Base-by-base conservation (phyloP, 2,113 vertebrate genomes). In the Pao palembangensis region DNA sequence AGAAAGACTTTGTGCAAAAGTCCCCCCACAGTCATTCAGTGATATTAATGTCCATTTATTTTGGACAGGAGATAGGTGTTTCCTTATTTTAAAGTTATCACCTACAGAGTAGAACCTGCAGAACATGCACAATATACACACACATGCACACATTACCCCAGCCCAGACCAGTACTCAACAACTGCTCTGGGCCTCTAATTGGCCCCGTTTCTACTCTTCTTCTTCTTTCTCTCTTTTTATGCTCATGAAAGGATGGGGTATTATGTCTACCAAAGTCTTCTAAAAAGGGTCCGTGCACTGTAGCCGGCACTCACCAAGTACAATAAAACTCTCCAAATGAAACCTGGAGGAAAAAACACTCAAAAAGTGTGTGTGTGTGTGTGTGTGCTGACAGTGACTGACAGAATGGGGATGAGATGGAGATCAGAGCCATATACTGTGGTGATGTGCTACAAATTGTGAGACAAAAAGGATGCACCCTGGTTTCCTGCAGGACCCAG, bases 161-260 rank as follows among this genome's bases (percentile, higher is more conserved):
- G 34, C 10, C 34, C 50, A 65, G 55, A 25, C 25, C 42, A 34
- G 4, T 59, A 58, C 47, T 80, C 31, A 38, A 53, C 74, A 74
- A 66, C 62, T 47, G 78, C 83, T 88, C 53, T 73, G 71, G 83
- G 85, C 82, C 72, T 72, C 82, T 87, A 88, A 88, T 89, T 86
- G 83, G 85, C 85, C 80, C 73, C 67, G 71, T 82, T 88, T 83
- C 80, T 79, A 59, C 72, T 69, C 58, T 65, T 70, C 84, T 76
- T 83, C 78, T 76, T 76, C 75, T 76, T 55, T 47, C 44, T n/a
- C 14, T 64, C 58, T 69, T 73, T 82, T 83, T 83, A 74, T 78
- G 70, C 69, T 78, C 67, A 64, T 79, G 62, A 85, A 82, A 70
- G 80, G 61, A 57, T 15, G 8, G 49, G 64, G 65, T 75, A 78